Base-by-base conservation (phyloP, 2,113 vertebrate genomes). In the Nestor notabilis region DNA sequence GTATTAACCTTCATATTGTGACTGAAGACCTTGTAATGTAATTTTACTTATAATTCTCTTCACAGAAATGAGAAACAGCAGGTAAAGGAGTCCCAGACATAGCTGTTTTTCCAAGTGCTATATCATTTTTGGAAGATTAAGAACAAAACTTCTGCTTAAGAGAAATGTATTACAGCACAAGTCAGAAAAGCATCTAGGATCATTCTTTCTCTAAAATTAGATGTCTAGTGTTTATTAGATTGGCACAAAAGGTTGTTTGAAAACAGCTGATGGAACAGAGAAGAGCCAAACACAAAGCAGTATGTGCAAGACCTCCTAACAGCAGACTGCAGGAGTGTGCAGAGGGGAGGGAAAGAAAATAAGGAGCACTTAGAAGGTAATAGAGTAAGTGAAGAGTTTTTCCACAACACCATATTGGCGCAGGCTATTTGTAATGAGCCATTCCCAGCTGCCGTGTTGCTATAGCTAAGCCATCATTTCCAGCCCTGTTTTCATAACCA, bases 51-150 rank as follows among this genome's bases (percentile, higher is more conserved):
- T 8, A 87, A 92, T 35, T 39, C n/a, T n/a, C 15, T 64, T 94
- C 80, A 74, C 2, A 3, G 50, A 81, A 89, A 86, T 52, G 71
- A 90, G 39, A 79, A 96, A 93, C 71, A 83, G 37, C 72, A 76
- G 17, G 37, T 77, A 84, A 71, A 35, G 33, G 68, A 64, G 79
- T 61, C 65, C 49, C 74, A 69, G 93, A 96, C 44, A 58, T 47
- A 28, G 64, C 63, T 53, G 53, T 37, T 76, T 80, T 87, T 90
- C 83, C 66, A 84, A 95, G 63, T 31, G 35, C 46, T 95, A 5
- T 21, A 91, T 97, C 87, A 94, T 39, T 87, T 93, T 82, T 86
- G 74, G 89, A 91, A 96, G 93, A 96, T 90, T 60, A 71, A 78
- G 91, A 97, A 83, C 56, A 90, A 89, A 97, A 83, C 41, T 80